Evolutionary conservation across 2,888 invertebrate species (phyloP), one percentile per base, ranked within the genome.

Genomic region (Macrosoma leucophasiata): DNA sequence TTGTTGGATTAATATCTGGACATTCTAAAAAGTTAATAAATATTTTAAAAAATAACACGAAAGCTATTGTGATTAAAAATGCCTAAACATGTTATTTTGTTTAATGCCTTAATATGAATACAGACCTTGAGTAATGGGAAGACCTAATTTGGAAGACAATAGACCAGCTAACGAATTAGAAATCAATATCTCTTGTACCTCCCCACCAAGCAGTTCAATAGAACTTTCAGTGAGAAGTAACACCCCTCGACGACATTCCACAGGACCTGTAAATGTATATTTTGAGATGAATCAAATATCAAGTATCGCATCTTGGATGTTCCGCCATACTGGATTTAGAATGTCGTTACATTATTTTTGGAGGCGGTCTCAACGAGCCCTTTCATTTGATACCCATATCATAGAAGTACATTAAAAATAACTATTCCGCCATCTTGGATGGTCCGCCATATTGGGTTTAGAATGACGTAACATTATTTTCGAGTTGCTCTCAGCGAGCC

Each of bases 241-340:
- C 37, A 90, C 81, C 0, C 93, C 93, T 39, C 87, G 77, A 19
- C 92, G 85, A 55, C 92, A 90, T 37, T 85, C 84, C n/a, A 93
- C 71, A 5, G 90, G 90, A 0, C 93, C 92, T 68, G 46, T 3
- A 35, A 43, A 17, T 18, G 15, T 7, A 2, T 11, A 8, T 8
- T 15, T 30, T 30, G 13, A 12, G 5, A 8, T 5, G 10, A 7
- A n/a, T n/a, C n/a, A n/a, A n/a, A n/a, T n/a, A n/a, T n/a, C n/a
- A n/a, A n/a, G n/a, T n/a, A n/a, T n/a, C n/a, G n/a, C n/a, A n/a
- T n/a, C n/a, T n/a, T n/a, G n/a, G n/a, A n/a, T n/a, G n/a, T n/a
- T n/a, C n/a, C n/a, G n/a, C 13, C 13, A 25, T 25, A 25, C 25
- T 9, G 14, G 14, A 14, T 8, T 25, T 0, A 25, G 14, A 9